Percentiles rank a stretch among this genome's conserved stretches.
Evolutionary conservation across 2,113 vertebrate species (phyloP).

Genomic region (Neodontobutis hainanensis): DNA sequence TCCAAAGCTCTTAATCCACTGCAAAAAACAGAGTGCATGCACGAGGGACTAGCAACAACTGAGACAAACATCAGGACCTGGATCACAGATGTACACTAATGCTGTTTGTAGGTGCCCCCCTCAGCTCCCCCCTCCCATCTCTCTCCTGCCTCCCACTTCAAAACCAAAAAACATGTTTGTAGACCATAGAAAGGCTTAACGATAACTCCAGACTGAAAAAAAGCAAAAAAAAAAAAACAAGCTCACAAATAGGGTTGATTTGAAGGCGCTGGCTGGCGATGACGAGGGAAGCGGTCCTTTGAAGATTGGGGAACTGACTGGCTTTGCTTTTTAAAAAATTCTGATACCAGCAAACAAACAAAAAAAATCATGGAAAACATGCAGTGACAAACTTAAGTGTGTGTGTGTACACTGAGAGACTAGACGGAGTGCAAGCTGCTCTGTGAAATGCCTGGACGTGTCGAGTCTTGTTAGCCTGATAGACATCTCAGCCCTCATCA

Average conservation of each 20-base stretch:
- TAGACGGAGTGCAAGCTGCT: conserved; percentile 14
- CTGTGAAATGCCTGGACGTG: conserved; percentile 70
- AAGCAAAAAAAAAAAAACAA: conserved; percentile 11
- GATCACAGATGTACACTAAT: conserved; percentile 51
- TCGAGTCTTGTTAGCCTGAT: conserved; percentile 69
- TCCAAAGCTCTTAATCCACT: conserved; percentile 85
- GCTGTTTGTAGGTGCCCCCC: conserved; percentile 4
- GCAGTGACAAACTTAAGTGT: neutral
- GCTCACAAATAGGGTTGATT: conserved; percentile 12
- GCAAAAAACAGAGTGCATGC: conserved; percentile 76
- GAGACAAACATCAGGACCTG: conserved; percentile 40
- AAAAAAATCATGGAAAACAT: conserved; percentile 23
- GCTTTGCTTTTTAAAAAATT: conserved; percentile 6
- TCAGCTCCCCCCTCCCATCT: neutral
- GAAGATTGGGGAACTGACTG: conserved; percentile 12
- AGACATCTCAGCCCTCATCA: conserved; percentile 48
- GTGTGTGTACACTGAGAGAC: conserved; percentile 17
- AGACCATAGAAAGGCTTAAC: conserved; percentile 23
- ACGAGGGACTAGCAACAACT: conserved; percentile 69
- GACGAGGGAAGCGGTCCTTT: conserved; percentile 14
- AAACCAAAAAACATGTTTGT: conserved; percentile 20
- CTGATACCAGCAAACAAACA: neutral
- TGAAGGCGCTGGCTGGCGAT: neutral
- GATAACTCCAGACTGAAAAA: neutral
- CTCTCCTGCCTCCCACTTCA: conserved; percentile 1